Percentiles rank a stretch among this genome's conserved stretches.
These are phyloP conservation scores for Lanius collurio DNA, from an alignment of 2,113 vertebrate genomes.

Conservation along the genomic window DNA sequence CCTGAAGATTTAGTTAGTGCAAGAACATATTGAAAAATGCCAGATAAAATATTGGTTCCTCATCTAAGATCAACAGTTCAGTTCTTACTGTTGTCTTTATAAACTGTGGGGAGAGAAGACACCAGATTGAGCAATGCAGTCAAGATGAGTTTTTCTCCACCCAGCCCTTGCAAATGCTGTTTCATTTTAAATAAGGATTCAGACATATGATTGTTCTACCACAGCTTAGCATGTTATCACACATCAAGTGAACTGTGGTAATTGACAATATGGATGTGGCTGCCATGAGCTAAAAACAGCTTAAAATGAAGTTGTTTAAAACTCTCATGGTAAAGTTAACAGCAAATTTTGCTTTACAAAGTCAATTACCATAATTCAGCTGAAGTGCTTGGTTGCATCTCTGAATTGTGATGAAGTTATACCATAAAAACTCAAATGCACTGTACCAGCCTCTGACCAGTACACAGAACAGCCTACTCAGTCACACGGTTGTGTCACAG, in stretches of 20 bases:
- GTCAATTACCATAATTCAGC: background rate
- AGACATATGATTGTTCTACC: constrained; percentile 46
- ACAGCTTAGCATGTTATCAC: background rate
- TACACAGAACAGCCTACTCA: background rate
- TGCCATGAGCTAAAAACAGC: background rate
- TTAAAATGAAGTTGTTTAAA: background rate
- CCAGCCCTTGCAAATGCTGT: background rate
- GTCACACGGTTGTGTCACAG: background rate
- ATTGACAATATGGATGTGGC: background rate
- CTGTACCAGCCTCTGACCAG: constrained; percentile 10
- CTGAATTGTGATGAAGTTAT: background rate
- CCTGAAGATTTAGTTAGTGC: constrained; percentile 7
- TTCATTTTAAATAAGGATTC: constrained; percentile 1
- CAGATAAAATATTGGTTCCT: constrained; percentile 17
- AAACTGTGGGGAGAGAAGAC: constrained; percentile 11
- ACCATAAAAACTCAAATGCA: constrained; percentile 39
- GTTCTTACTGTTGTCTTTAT: constrained; percentile 26
- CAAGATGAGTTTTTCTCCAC: background rate
- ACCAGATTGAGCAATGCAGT: constrained; percentile 43
- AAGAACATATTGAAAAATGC: constrained; percentile 10
- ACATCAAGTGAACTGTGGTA: constrained; percentile 3
- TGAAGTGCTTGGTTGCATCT: background rate
- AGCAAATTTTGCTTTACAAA: background rate
- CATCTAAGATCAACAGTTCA: constrained; percentile 13
- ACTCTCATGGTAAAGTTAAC: background rate